Conservation (phyloP, 2,113 vertebrate species). For the Tragelaphus strepsiceros region DNA sequence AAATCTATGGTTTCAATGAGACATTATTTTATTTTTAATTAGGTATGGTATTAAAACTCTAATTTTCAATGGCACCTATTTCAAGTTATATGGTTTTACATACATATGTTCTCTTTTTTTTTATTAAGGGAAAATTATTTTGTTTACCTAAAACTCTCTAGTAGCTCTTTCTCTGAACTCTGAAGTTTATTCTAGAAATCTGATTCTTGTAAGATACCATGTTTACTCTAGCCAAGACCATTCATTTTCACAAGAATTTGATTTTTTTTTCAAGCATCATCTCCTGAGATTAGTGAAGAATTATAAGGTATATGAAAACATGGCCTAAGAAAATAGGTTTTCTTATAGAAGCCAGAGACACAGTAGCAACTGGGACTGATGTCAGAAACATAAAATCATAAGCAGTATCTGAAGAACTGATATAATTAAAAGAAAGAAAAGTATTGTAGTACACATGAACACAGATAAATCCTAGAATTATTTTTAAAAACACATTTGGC, state of each 20-base stretch:
- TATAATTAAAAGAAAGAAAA: not conserved
- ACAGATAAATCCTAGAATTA: not conserved
- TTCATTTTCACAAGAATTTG: not conserved
- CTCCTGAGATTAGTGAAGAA: conserved; percentile 19
- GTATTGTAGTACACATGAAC: not conserved
- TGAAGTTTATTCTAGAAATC: not conserved
- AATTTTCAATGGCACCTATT: not conserved
- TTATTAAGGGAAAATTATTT: not conserved
- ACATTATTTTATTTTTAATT: not conserved
- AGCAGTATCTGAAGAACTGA: not conserved
- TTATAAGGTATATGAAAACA: not conserved
- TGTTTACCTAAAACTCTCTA: conserved; percentile 5
- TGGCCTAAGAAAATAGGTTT: not conserved
- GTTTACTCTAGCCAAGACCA: not conserved
- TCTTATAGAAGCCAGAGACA: not conserved
- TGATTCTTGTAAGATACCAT: not conserved
- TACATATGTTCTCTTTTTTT: not conserved
- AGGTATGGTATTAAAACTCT: not conserved
- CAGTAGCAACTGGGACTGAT: not conserved
- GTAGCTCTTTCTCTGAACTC: not conserved
- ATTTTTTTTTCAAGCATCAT: not conserved
- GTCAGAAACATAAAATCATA: not conserved
- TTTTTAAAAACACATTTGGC: not conserved
- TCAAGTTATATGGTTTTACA: not conserved
- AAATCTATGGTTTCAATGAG: not conserved